Evolutionary conservation across 2,888 invertebrate genomes (phyloP).

Genomic region (Bedellia somnulentella): DNA sequence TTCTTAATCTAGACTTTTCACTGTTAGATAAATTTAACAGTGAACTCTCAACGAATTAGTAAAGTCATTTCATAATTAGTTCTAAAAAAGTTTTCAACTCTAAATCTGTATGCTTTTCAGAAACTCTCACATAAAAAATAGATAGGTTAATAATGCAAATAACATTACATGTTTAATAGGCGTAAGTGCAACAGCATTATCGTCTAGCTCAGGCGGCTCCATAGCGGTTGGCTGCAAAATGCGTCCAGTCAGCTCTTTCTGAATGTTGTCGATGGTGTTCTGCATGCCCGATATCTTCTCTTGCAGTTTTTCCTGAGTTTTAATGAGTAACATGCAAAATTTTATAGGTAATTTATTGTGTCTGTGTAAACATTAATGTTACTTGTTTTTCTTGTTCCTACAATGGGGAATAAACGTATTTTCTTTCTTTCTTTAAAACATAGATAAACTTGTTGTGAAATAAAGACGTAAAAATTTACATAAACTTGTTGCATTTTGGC

Average conservation of each 20-base stretch:
- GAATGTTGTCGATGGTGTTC: constrained; percentile 31
- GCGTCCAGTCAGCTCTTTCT: constrained; percentile 28
- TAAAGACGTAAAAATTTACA: too few species aligned
- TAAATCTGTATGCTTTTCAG: too few species aligned
- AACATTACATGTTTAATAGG: too few species aligned
- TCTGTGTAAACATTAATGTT: not conserved
- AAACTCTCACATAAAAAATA: too few species aligned
- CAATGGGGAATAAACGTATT: too few species aligned
- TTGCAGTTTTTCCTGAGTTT: constrained; percentile 24
- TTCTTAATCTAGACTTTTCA: too few species aligned
- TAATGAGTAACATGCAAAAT: not conserved
- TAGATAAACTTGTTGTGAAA: not conserved
- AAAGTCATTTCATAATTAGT: too few species aligned
- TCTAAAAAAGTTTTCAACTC: too few species aligned
- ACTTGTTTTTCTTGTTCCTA: not conserved
- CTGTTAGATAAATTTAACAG: too few species aligned
- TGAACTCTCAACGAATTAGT: too few species aligned
- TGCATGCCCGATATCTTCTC: constrained; percentile 26
- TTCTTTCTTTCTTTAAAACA: not conserved
- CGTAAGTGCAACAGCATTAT: constrained; percentile 20
- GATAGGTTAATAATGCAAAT: too few species aligned
- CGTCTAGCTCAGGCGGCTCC: constrained; percentile 16
- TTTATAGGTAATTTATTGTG: not conserved
- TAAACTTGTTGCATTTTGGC: too few species aligned
- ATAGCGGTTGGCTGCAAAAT: constrained; percentile 7